Evolutionary conservation across 2,797 vertebrate species (phyloP).

Genomic region (Enteromius thamalakanensis): DNA sequence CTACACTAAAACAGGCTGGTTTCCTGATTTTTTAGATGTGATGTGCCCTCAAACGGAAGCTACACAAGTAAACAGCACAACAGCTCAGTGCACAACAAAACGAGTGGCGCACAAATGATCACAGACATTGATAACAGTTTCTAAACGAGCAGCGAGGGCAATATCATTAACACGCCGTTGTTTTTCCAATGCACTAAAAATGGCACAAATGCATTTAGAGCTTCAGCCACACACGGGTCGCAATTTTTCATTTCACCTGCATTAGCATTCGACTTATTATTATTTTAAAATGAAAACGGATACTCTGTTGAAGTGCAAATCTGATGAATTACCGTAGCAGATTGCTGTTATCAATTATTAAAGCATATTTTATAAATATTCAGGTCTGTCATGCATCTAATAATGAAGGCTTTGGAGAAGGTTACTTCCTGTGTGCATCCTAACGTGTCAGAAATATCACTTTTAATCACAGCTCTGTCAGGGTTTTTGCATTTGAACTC

Average conservation of each 20-base stretch:
- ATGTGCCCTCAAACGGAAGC: conserved; percentile 73
- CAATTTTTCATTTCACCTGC: conserved; percentile 79
- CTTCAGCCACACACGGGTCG: conserved; percentile 70
- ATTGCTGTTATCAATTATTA: conserved; percentile 99
- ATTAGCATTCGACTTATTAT: conserved; percentile 87
- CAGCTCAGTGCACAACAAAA: conserved; percentile 64
- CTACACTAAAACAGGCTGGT: conserved; percentile 78
- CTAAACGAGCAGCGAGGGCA: conserved; percentile 47
- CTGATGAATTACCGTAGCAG: conserved; percentile 93
- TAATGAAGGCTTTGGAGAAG: conserved; percentile 88
- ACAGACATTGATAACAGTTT: conserved; percentile 39
- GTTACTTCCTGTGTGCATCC: conserved; percentile 86
- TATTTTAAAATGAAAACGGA: conserved; percentile 88
- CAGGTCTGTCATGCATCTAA: conserved; percentile 94
- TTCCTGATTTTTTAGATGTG: conserved; percentile 79
- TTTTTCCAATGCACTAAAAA: conserved; percentile 53
- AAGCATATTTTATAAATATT: conserved; percentile 99
- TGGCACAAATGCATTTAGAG: conserved; percentile 56
- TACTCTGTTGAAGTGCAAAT: conserved; percentile 88
- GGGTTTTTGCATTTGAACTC: conserved; percentile 68
- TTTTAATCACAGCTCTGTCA: conserved; percentile 83
- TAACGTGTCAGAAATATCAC: conserved; percentile 87
- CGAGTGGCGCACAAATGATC: conserved; percentile 56
- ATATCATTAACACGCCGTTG: conserved; percentile 49
- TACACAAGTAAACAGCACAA: conserved; percentile 71